Percentiles rank a stretch among this genome's conserved stretches.
These are phyloP conservation scores for Labia minor DNA, from an alignment of 2,888 invertebrate species.

Conservation along the genomic window DNA sequence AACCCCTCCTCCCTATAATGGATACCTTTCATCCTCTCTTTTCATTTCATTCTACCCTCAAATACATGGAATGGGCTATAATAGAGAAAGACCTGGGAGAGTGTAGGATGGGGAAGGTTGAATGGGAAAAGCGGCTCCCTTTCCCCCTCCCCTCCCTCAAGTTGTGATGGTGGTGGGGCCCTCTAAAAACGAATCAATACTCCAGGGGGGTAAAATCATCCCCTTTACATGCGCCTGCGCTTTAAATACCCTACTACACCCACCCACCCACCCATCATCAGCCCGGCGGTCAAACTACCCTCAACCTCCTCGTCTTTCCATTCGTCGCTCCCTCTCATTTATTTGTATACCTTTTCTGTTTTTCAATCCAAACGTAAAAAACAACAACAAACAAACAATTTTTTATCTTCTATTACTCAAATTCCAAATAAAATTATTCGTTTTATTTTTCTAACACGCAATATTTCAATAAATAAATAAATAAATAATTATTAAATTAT, in stretches of 20 bases:
- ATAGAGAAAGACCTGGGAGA: too few relatives aligned
- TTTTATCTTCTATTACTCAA: too few relatives aligned
- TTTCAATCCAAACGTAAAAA: background rate
- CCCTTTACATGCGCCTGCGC: background rate
- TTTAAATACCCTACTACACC: background rate
- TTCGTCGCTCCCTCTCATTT: background rate
- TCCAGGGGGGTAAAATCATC: background rate
- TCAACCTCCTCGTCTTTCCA: background rate
- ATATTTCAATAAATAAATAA: too few relatives aligned
- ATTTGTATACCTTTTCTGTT: slow-evolving; percentile 4
- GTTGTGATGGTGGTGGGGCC: background rate
- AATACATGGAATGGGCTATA: background rate
- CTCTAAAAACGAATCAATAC: slow-evolving; percentile 9
- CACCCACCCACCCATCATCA: background rate
- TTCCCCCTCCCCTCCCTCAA: too few relatives aligned
- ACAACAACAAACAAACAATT: background rate
- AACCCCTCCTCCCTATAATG: background rate
- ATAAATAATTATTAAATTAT: too few relatives aligned
- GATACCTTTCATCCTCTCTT: background rate
- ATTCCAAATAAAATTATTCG: too few relatives aligned
- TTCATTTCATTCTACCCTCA: background rate
- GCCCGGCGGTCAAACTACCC: too few relatives aligned
- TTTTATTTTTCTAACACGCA: too few relatives aligned
- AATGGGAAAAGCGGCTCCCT: background rate
- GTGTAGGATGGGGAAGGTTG: background rate